phyloP scores from a whole-genome alignment of 2,888 invertebrate species.

The Meiosimyza decipiens region DNA sequence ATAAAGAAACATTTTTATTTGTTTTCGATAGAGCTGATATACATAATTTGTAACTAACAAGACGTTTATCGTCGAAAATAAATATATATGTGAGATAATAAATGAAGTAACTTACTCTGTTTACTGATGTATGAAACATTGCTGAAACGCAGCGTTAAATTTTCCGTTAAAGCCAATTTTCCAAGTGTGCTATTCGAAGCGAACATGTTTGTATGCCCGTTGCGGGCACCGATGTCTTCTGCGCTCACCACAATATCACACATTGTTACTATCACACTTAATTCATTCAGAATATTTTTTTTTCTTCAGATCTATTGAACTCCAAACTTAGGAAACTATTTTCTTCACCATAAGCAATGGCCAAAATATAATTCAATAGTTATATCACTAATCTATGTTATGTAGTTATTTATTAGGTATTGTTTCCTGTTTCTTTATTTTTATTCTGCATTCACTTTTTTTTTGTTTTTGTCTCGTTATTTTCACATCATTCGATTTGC shows the following conservation, averaged over 20 bases:
- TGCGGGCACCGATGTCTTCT: neutral
- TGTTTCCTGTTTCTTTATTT: neutral
- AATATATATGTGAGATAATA: neutral
- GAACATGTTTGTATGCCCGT: neutral
- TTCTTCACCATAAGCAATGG: too few relatives aligned
- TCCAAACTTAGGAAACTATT: too few relatives aligned
- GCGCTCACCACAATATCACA: neutral
- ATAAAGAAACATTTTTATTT: too few relatives aligned
- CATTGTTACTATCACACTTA: too few relatives aligned
- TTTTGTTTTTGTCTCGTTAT: neutral
- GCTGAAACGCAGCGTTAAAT: constrained; percentile 52
- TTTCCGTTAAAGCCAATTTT: constrained; percentile 33
- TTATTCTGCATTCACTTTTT: neutral
- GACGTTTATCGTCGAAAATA: neutral
- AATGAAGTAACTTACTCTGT: constrained; percentile 45
- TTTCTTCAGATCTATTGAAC: neutral
- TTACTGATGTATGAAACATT: constrained; percentile 54
- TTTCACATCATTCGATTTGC: neutral
- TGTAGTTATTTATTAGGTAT: neutral
- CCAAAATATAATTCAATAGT: too few relatives aligned
- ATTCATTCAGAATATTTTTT: too few relatives aligned
- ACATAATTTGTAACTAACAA: too few relatives aligned
- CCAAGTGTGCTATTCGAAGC: constrained; percentile 33
- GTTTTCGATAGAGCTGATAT: too few relatives aligned
- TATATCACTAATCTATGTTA: neutral